These are phyloP conservation scores for Drosophila subobscura DNA, from an alignment of 1,140 invertebrate genomes.

Conservation along the genomic window DNA sequence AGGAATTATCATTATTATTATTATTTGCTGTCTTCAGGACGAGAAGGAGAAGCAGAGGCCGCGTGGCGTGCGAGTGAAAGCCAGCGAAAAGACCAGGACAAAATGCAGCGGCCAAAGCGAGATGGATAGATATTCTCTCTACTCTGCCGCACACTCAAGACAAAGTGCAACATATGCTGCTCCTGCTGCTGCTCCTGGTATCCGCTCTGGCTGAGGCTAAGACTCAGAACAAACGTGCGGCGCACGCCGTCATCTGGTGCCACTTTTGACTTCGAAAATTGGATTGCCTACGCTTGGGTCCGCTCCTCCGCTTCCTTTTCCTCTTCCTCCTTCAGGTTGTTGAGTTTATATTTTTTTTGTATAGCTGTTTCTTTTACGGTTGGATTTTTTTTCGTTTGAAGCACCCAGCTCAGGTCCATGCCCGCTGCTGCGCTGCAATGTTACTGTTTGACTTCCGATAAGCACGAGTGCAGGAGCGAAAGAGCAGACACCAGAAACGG, in stretches of 20 bases:
- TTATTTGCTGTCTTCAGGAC: slow-evolving; percentile 48
- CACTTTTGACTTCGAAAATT: slow-evolving; percentile 82
- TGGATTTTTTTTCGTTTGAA: slow-evolving; percentile 36
- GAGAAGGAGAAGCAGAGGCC: slow-evolving; percentile 21
- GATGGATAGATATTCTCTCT: slow-evolving; percentile 21
- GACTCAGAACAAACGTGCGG: slow-evolving; percentile 70
- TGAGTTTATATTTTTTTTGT: slow-evolving; percentile 47
- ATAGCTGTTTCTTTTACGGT: slow-evolving; percentile 68
- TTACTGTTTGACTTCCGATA: slow-evolving; percentile 78
- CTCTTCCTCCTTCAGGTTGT: neutral
- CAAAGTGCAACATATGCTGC: slow-evolving; percentile 73
- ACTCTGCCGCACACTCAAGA: slow-evolving; percentile 15
- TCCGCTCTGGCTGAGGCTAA: slow-evolving; percentile 21
- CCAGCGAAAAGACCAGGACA: slow-evolving; percentile 67
- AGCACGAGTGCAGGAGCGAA: slow-evolving; percentile 66
- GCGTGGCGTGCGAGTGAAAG: slow-evolving; percentile 78
- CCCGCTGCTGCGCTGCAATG: slow-evolving; percentile 50
- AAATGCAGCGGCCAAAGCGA: slow-evolving; percentile 28
- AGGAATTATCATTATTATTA: slow-evolving; percentile 75
- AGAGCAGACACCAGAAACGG: slow-evolving; percentile 25
- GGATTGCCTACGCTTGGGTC: slow-evolving; percentile 54
- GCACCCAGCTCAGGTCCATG: slow-evolving; percentile 32
- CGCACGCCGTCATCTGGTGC: slow-evolving; percentile 83
- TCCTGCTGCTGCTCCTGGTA: slow-evolving; percentile 16
- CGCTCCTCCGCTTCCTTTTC: no score